phyloP scores from a whole-genome alignment of 2,888 invertebrate genomes.

The Sarcophaga carnaria region DNA sequence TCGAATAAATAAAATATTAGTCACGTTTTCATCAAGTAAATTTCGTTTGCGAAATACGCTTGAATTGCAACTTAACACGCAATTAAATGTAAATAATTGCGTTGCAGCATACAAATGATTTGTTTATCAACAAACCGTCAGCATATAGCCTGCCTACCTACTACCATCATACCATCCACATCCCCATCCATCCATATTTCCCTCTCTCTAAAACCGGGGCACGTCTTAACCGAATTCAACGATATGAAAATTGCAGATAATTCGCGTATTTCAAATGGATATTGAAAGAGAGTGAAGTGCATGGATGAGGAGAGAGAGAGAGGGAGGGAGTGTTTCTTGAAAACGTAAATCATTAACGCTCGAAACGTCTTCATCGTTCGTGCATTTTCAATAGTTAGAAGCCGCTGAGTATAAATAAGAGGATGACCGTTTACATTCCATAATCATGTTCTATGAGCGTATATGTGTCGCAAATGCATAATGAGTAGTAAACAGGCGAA shows the following conservation, averaged over 20 bases:
- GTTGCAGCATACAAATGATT: constrained; percentile 80
- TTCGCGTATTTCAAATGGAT: constrained; percentile 49
- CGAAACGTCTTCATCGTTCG: constrained; percentile 63
- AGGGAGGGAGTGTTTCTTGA: not conserved
- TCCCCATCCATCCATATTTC: not conserved
- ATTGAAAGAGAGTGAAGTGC: not conserved
- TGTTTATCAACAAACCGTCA: constrained; percentile 75
- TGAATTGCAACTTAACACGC: constrained; percentile 78
- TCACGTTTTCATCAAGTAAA: constrained; percentile 65
- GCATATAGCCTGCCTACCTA: constrained; percentile 26
- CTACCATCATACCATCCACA: not conserved
- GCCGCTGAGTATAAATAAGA: constrained; percentile 30
- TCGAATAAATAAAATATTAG: constrained; percentile 61
- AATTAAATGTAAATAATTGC: constrained; percentile 81
- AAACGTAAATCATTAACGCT: constrained; percentile 68
- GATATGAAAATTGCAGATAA: constrained; percentile 43
- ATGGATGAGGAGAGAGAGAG: not conserved
- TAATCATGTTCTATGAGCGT: not conserved
- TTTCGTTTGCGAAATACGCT: constrained; percentile 37
- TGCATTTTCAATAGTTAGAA: constrained; percentile 26
- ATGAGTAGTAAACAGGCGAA: not conserved
- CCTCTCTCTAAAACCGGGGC: too few species aligned
- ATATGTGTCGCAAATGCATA: not conserved
- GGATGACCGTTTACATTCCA: constrained; percentile 3
- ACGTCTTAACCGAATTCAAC: constrained; percentile 10